These are phyloP conservation scores for Volucella bombylans DNA, from an alignment of 2,888 invertebrate species.

Conservation along the genomic window DNA sequence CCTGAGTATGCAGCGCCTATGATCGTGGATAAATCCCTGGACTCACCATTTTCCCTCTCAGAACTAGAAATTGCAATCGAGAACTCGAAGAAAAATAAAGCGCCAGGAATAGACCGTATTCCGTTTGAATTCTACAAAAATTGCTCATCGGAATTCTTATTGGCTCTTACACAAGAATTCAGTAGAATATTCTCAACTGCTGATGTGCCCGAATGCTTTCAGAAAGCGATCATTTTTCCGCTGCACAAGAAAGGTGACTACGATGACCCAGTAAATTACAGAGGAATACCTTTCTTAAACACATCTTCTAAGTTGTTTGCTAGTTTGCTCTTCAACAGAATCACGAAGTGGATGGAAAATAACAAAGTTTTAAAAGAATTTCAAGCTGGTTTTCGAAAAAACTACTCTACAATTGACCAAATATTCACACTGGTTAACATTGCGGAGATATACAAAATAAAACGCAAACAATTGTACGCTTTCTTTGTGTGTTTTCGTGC, in stretches of 20 bases:
- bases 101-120: no score
- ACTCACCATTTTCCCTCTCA: slow-evolving; percentile 2
- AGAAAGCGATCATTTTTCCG: no score
- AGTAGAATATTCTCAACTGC: background rate
- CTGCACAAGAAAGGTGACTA: background rate
- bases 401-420: background rate
- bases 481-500: background rate
- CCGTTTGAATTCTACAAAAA: slow-evolving; percentile 17
- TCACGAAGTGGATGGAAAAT: slow-evolving; percentile 9
- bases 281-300: slow-evolving; percentile 16
- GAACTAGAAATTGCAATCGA: background rate
- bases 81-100: no score
- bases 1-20: background rate
- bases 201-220: background rate
- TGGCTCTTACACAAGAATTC: background rate
- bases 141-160: slow-evolving; percentile 1
- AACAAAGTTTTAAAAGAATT: background rate
- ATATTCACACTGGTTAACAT: background rate
- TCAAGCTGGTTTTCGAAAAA: slow-evolving; percentile 16
- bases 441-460: background rate
- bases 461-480: no score
- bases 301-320: slow-evolving; percentile 25
- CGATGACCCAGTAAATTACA: background rate
- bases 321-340: slow-evolving; percentile 14
- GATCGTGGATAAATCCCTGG: slow-evolving; percentile 7